These are phyloP conservation scores for Erebia aethiops DNA, from an alignment of 2,888 invertebrate species.

Conservation along the genomic window DNA sequence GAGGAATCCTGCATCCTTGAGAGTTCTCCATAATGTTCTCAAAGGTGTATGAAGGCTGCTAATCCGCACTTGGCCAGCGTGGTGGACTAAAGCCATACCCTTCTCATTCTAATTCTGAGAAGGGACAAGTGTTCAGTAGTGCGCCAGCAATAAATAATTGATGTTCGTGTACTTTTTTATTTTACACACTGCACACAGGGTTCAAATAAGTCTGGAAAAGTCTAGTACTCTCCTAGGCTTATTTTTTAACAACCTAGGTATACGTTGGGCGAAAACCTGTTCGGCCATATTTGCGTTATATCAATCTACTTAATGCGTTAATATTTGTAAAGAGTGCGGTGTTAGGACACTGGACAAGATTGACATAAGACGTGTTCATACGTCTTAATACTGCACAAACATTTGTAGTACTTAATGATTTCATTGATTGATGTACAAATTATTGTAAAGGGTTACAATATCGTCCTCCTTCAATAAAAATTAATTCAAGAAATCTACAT, in stretches of 20 bases:
- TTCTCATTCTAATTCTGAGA: too few species aligned
- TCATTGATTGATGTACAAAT: conserved; percentile 6
- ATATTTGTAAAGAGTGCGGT: conserved; percentile 6
- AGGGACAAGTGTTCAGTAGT: too few species aligned
- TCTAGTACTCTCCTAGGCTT: too few species aligned
- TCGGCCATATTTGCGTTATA: conserved; percentile 27
- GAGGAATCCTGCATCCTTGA: too few species aligned
- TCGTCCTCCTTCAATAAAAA: not conserved
- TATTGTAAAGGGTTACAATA: not conserved
- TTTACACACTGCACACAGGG: too few species aligned
- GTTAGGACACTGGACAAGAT: not conserved
- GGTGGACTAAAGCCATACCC: too few species aligned
- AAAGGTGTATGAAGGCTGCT: too few species aligned
- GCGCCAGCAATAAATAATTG: too few species aligned
- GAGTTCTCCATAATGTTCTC: too few species aligned
- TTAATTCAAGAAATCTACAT: not conserved
- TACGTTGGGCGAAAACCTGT: conserved; percentile 20
- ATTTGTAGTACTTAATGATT: not conserved
- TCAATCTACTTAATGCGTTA: conserved; percentile 20
- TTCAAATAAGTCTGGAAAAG: too few species aligned
- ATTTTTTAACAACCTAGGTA: not conserved
- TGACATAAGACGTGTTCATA: conserved; percentile 3
- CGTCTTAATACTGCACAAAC: not conserved
- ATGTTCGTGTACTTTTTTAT: too few species aligned
- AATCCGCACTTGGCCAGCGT: too few species aligned